Evolutionary conservation across 2,888 invertebrate genomes (phyloP), one percentile per base, ranked within the genome.

Genomic region (Epirrita christyi): DNA sequence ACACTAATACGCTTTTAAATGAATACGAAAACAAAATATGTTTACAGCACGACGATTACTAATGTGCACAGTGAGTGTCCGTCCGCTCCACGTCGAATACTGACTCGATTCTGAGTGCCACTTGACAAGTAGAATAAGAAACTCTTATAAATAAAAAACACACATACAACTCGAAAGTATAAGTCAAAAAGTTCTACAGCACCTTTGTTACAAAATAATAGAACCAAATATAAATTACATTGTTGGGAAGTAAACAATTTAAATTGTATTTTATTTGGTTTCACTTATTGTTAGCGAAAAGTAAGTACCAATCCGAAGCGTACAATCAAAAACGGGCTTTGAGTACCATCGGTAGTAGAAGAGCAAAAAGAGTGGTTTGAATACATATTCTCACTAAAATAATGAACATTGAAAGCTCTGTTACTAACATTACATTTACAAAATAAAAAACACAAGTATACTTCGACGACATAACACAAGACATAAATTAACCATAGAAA

Each of bases 41-140:
- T 82, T 88, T 88, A 91, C 91, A 90, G 84, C 88, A 92, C 88
- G 90, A 91, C 88, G 89, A 88, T 83, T 80, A 91, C 92, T 92
- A 92, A 88, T 72, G 92, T 91, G 92, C 92, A 90, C 80, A 87
- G 90, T 89, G 90, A 89, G 89, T 72, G 67, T 67, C 63, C 57
- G 59, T 72, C 59, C 70, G 79, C 83, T 86, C 85, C 71, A 81
- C 73, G 88, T 88, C 89, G 85, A 89, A 86, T 83, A 9, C 21
- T 11, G 21, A 11, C 38, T 44, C 63, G 57, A 63, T 63, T 59
- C 61, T 62, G 70, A 80, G 75, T 74, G 75, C 75, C 82, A 81
- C 79, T 80, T 79, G 38, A 59, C 53, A 58, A 57, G 7, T 32
- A 37, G 5, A 44, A 36, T 11, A 36, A 32, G 9, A 42, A 41